phyloP scores from a whole-genome alignment of 2,797 vertebrate genomes.

The Sardinella longiceps region DNA sequence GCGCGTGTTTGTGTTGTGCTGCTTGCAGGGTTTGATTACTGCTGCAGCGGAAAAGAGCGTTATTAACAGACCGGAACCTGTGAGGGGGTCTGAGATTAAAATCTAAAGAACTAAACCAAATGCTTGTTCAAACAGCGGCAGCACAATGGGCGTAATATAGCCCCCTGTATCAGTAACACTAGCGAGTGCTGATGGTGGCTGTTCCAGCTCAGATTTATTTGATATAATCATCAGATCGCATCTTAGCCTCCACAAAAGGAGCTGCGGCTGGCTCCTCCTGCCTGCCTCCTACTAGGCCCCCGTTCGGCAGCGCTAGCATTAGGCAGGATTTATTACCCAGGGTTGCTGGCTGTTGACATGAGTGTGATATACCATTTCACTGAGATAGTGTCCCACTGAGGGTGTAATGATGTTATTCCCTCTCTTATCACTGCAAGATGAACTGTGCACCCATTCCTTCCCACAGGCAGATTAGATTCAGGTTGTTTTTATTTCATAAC shows the following conservation, averaged over 20 bases:
- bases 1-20: not conserved
- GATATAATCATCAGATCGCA: constrained; percentile 47
- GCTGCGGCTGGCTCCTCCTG: constrained; percentile 29
- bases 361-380: constrained; percentile 74
- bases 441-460: constrained; percentile 63
- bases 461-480: constrained; percentile 55
- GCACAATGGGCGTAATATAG: not conserved
- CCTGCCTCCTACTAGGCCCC: constrained; percentile 57
- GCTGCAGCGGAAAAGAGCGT: not conserved
- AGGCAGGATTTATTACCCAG: constrained; percentile 74
- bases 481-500: constrained; percentile 56
- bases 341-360: constrained; percentile 75
- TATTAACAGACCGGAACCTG: constrained; percentile 12
- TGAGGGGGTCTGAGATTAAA: not conserved
- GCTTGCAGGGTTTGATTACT: constrained; percentile 10
- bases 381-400: constrained; percentile 73
- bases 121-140: not conserved
- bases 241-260: constrained; percentile 39
- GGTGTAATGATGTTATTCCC: constrained; percentile 76
- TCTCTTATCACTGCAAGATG: constrained; percentile 72
- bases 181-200: constrained; percentile 34
- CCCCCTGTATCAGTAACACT: not conserved
- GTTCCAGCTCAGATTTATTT: constrained; percentile 41
- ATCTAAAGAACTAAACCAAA: constrained; percentile 24
- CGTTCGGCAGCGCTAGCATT: constrained; percentile 60